phyloP scores from a whole-genome alignment of 2,888 invertebrate genomes.

The Eupithecia insigniata region DNA sequence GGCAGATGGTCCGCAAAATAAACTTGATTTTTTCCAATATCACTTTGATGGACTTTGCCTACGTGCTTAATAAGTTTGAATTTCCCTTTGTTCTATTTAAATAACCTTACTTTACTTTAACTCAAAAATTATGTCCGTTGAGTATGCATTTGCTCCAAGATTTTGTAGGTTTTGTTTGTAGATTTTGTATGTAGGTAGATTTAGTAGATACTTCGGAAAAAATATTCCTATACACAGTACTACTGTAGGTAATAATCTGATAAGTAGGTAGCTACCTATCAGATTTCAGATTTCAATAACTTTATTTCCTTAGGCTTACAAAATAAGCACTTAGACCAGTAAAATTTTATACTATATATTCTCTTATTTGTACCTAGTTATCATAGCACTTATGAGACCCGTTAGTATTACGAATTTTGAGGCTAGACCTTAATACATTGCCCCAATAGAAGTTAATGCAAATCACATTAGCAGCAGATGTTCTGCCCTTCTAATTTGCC shows the following conservation, averaged over 20 bases:
- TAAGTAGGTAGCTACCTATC: no score
- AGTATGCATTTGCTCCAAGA: not conserved
- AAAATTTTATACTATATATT: not conserved
- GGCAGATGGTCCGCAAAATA: slow-evolving; percentile 34
- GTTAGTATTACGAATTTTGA: not conserved
- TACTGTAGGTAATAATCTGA: not conserved
- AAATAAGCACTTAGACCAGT: no score
- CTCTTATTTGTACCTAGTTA: not conserved
- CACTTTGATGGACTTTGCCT: slow-evolving; percentile 25
- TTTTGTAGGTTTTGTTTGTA: no score
- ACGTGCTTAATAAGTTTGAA: slow-evolving; percentile 12
- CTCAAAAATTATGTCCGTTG: not conserved
- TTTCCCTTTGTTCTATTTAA: not conserved
- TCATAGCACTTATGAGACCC: not conserved
- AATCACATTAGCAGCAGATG: slow-evolving; percentile 54
- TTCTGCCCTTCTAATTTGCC: slow-evolving; percentile 50
- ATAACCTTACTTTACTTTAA: not conserved
- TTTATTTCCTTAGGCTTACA: no score
- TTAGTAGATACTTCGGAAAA: no score
- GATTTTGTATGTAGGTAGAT: no score
- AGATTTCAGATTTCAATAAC: no score
- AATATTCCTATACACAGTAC: not conserved
- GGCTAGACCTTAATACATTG: slow-evolving; percentile 7
- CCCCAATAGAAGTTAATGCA: slow-evolving; percentile 45
- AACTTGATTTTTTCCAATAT: slow-evolving; percentile 33